Evolutionary conservation across 2,888 invertebrate species (phyloP), one percentile per base, ranked within the genome.

Genomic region (Steinernema carpocapsae): DNA sequence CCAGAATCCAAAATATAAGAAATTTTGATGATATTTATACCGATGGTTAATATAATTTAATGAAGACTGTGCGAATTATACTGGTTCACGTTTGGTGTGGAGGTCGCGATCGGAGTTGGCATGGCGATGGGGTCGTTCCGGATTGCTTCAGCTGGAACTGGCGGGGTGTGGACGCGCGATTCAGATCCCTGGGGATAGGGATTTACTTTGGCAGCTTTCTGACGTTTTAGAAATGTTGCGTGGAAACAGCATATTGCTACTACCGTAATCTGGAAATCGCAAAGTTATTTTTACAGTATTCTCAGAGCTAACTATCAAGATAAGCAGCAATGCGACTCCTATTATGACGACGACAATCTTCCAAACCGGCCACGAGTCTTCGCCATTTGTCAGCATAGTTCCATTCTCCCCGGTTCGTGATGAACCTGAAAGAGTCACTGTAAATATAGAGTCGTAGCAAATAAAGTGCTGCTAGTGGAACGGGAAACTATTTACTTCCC

Each of bases 131-230:
- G 37, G 37, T 10, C 37, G 37, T 37, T 37, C 37, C 10, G 48
- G 48, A 17, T 48, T 48, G 64, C 26, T 64, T 64, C 64, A 19
- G 32, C 17, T 17, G 64, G 64, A 1, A 29, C 17, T 17, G 64
- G 64, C 29, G 64, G 64, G 12, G 64, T 64, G 24, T 64, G 64
- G 10, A 24, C 22, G 22, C 22, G 52, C 2, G 52, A 52, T n/a
- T 12, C 19, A 3, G 3, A n/a, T 12, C 24, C 12, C 2, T 24
- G 22, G 22, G 52, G 64, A 26, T 64, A 64, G 1, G 64, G 64
- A 32, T 64, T 26, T 14, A 64, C 64, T 4, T 24, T 29, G 14
- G 64, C 48, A 4, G 7, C 32, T 7, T 64, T 32, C 17, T n/a
- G n/a, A n/a, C 48, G 48, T 48, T 48, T 14, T 37, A 6, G 37